Evolutionary conservation across 2,797 vertebrate species (phyloP).

Genomic region (Saxicola maurus): DNA sequence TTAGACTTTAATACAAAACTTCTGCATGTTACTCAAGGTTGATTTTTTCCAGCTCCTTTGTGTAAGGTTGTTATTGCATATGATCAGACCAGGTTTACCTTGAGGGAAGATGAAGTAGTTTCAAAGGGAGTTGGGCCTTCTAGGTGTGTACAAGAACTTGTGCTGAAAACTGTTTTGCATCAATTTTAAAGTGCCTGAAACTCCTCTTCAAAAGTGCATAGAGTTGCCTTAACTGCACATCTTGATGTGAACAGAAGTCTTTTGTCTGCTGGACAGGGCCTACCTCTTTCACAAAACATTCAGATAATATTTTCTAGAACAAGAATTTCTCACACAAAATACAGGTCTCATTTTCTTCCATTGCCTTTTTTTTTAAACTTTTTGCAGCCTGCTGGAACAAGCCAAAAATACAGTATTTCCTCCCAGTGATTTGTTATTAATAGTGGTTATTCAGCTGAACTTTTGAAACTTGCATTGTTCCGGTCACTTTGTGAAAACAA

Average conservation of each 20-base stretch:
- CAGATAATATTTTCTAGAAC: not conserved
- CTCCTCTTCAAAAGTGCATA: not conserved
- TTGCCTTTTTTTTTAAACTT: not conserved
- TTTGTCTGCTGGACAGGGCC: not conserved
- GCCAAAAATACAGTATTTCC: not conserved
- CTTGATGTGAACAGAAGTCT: not conserved
- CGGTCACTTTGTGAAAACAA: not conserved
- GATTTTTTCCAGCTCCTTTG: not conserved
- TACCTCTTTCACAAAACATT: not conserved
- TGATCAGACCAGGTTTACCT: not conserved
- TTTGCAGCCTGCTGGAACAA: not conserved
- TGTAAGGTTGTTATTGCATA: not conserved
- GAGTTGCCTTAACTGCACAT: not conserved
- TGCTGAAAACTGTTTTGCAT: not conserved
- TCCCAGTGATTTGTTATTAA: not conserved
- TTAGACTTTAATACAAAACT: not conserved
- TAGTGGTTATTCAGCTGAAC: not conserved
- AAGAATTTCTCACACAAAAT: not conserved
- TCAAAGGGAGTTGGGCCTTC: not conserved
- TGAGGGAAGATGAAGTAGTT: not conserved
- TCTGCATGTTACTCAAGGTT: fast-evolving
- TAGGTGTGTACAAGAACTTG: not conserved
- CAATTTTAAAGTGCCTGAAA: not conserved
- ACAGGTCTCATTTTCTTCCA: not conserved
- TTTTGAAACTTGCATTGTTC: not conserved